Evolutionary conservation across 64 coral and sea anemone genomes (phyloP).

Genomic region (Dendrophyllia cribrosa): DNA sequence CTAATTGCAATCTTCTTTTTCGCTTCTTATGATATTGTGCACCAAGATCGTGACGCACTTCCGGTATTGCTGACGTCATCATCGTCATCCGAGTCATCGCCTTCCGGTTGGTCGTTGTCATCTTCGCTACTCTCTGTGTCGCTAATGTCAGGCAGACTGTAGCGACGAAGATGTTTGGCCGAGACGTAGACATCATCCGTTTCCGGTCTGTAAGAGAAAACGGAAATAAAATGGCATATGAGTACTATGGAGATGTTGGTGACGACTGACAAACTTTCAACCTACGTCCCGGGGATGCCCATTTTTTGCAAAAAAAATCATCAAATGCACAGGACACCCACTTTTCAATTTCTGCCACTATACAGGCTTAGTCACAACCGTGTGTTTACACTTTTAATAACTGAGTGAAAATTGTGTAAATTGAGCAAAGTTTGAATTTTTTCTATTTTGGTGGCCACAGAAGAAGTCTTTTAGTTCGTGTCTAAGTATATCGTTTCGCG

Average conservation of each 20-base stretch:
- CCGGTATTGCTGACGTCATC: slow-evolving; percentile 62
- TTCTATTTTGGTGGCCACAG: no score
- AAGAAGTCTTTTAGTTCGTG: no score
- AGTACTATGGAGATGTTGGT: neutral
- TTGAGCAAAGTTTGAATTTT: no score
- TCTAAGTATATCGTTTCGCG: no score
- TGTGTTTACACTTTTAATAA: no score
- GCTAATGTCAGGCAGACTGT: slow-evolving; percentile 76
- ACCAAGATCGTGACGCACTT: slow-evolving; percentile 78
- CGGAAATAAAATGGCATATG: neutral
- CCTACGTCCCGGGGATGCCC: no score
- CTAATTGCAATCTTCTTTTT: neutral
- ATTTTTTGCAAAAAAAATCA: no score
- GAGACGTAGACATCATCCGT: slow-evolving; percentile 83
- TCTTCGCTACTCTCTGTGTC: slow-evolving; percentile 96
- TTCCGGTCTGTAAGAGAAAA: slow-evolving; percentile 67
- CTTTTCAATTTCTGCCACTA: no score
- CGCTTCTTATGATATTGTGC: slow-evolving; percentile 76
- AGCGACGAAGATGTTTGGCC: slow-evolving; percentile 86
- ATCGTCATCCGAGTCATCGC: slow-evolving; percentile 78
- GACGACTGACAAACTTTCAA: neutral
- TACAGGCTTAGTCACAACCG: no score
- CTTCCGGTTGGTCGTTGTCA: slow-evolving; percentile 57
- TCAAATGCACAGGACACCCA: no score
- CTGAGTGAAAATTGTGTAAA: no score